Base-by-base conservation (phyloP, 2,888 invertebrate species). In the Morpho deidamia region DNA sequence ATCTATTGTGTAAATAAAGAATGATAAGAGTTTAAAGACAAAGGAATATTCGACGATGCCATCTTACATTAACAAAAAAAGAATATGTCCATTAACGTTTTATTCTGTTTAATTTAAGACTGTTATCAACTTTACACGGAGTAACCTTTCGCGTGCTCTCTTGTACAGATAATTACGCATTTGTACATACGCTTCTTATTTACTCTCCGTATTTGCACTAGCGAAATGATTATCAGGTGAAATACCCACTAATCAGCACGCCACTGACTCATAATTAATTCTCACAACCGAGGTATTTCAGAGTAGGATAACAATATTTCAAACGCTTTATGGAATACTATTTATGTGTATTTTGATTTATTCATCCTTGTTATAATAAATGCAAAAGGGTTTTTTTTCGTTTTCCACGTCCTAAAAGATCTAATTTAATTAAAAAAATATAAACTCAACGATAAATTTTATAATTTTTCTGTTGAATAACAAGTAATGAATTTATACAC, bases 91-190 rank as follows among this genome's bases (percentile, higher is more conserved):
- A 23, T 23, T 23, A 23, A 23, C 23, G 23, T 23, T 23, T 23
- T 23, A 23, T 0, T 23, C 5, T 5, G 23, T 23, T 23, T 23
- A 23, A 23, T 23, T 23, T 23, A 23, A 23, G 23, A 23, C 23
- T 23, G 23, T 23, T 23, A 23, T 23, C 23, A 23, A 23, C 38
- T 51, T 56, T 42, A 53, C 53, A 49, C 50, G 43, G 10, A 56
- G 53, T 56, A 53, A 56, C 56, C 56, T 46, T 52, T 53, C 42
- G 56, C 57, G 55, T 55, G 57, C 40, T 42, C 41, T 11, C 44
- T 54, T 39, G 39, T 44, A 12, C 14, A 14, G 45, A 43, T 45
- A 44, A 53, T 54, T 58, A 56, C 43, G 38, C 44, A 58, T 56
- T 53, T 43, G 55, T 49, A 49, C 51, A 39, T 50, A 55, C 50